Conservation (phyloP, 2,888 invertebrate species). For the Hydriomena furcata region DNA sequence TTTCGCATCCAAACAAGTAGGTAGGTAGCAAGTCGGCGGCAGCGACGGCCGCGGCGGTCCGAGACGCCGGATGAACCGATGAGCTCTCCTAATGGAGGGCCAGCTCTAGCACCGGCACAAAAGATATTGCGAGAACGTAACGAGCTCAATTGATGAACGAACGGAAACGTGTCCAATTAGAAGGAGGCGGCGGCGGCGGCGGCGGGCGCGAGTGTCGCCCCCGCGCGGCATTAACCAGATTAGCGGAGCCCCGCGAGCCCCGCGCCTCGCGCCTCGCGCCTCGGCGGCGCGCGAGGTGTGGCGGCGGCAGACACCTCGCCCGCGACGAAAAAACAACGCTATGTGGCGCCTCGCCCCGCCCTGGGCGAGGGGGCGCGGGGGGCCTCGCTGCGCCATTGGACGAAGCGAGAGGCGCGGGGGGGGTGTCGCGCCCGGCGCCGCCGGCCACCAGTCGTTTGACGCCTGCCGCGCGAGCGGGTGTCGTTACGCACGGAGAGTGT, state of each 20-base stretch:
- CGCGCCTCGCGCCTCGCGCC: slow-evolving; percentile 45
- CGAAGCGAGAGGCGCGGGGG: slow-evolving; percentile 69
- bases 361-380: slow-evolving; percentile 63
- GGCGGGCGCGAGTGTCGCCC: slow-evolving; percentile 61
- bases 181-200: slow-evolving; percentile 73
- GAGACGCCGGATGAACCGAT: slow-evolving; percentile 34
- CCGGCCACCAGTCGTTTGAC: slow-evolving; percentile 80
- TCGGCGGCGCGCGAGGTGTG: slow-evolving; percentile 61
- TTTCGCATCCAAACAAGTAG: slow-evolving; percentile 35
- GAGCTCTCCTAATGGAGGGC: slow-evolving; percentile 45
- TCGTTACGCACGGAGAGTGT: slow-evolving; percentile 68
- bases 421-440: slow-evolving; percentile 82
- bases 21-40: slow-evolving; percentile 22
- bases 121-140: slow-evolving; percentile 74
- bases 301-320: slow-evolving; percentile 76
- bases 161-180: slow-evolving; percentile 83
- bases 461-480: slow-evolving; percentile 80
- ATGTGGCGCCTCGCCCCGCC: slow-evolving; percentile 67
- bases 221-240: slow-evolving; percentile 77
- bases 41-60: slow-evolving; percentile 25
- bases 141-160: slow-evolving; percentile 82
- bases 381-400: slow-evolving; percentile 70
- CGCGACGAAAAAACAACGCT: slow-evolving; percentile 78
- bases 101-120: slow-evolving; percentile 57
- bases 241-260: slow-evolving; percentile 62